A percentile compares a stretch with the other conserved stretches of the same genome.
Conservation (phyloP, 2,113 vertebrate species). For the Paradisaea rubra region DNA sequence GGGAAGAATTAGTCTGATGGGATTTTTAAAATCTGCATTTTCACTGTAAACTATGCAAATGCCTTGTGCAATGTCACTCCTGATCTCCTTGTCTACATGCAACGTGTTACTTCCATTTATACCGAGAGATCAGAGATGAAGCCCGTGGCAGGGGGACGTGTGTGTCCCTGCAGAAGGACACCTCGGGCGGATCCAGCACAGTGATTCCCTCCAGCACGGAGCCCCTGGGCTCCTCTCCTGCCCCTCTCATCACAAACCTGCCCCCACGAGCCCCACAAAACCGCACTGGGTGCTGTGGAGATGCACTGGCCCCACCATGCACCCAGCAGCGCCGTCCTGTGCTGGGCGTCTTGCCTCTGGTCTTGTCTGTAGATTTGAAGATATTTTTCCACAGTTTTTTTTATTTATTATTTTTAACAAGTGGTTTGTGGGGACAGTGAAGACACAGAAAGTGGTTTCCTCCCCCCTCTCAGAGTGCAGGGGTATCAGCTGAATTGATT, state of each 20-base stretch:
- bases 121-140: background rate
- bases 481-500: constrained; percentile 10
- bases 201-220: background rate
- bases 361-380: background rate
- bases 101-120: background rate
- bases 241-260: background rate
- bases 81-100: constrained; percentile 25
- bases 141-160: background rate
- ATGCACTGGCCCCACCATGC: fast-evolving
- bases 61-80: constrained; percentile 33
- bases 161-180: background rate
- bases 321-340: fast-evolving
- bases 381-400: background rate
- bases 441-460: background rate
- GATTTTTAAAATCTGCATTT: constrained; percentile 51
- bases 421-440: background rate
- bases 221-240: background rate
- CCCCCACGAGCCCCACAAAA: background rate
- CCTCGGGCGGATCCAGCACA: fast-evolving
- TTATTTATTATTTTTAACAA: background rate
- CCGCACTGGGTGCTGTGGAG: background rate
- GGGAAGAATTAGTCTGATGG: constrained; percentile 46
- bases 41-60: constrained; percentile 49
- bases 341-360: background rate
- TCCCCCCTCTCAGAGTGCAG: background rate